phyloP scores from a whole-genome alignment of 2,888 invertebrate species.

The Callosobruchus maculatus region DNA sequence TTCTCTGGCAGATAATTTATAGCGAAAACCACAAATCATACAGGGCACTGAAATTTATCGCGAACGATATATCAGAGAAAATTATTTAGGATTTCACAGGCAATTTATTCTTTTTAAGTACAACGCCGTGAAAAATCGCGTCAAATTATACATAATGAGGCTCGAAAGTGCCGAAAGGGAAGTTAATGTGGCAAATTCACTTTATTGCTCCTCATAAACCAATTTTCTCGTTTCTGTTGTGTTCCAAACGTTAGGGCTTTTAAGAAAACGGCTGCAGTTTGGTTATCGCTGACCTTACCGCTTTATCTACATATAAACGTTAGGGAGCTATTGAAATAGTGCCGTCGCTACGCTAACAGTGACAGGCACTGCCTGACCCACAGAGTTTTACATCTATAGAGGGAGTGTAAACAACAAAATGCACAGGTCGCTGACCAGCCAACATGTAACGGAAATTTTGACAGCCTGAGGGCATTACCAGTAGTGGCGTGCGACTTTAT shows the following conservation, averaged over 20 bases:
- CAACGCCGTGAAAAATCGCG: slow-evolving; percentile 10
- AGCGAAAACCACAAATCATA: slow-evolving; percentile 9
- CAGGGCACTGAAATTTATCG: slow-evolving; percentile 7
- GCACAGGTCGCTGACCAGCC: too few species aligned
- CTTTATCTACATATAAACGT: neutral
- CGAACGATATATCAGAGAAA: slow-evolving; percentile 6
- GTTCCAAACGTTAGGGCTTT: neutral
- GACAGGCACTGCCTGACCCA: too few species aligned
- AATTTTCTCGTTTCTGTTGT: neutral
- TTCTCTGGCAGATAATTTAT: neutral
- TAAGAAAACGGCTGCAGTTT: neutral
- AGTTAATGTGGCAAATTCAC: neutral
- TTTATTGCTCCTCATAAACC: neutral
- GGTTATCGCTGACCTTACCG: neutral
- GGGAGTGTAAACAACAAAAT: too few species aligned
- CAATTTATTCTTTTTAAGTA: slow-evolving; percentile 11
- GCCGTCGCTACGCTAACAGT: too few species aligned
- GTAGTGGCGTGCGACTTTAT: too few species aligned
- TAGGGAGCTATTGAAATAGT: too few species aligned
- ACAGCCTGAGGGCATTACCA: too few species aligned
- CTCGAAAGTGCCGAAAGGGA: slow-evolving; percentile 17
- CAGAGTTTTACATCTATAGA: too few species aligned
- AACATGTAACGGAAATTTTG: too few species aligned
- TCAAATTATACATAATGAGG: slow-evolving; percentile 11
- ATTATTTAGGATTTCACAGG: slow-evolving; percentile 12